Evolutionary conservation across 2,113 vertebrate genomes (phyloP).

Genomic region (Taxidea taxus): DNA sequence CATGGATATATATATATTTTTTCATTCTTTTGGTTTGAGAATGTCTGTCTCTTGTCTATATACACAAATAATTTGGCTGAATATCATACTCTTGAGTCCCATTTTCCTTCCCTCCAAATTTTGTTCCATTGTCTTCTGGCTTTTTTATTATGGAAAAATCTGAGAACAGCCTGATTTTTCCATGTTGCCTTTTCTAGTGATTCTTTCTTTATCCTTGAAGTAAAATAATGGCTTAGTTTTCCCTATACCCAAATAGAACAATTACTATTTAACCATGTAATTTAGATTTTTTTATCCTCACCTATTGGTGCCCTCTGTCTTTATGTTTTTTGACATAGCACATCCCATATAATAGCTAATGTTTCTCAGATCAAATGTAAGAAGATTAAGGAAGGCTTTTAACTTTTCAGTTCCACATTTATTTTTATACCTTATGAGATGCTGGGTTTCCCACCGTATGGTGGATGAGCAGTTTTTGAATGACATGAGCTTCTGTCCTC

Average conservation of each 20-base stretch:
- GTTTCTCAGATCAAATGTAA: not conserved
- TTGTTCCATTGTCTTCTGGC: not conserved
- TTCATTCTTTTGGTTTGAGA: not conserved
- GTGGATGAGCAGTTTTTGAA: not conserved
- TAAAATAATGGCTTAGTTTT: not conserved
- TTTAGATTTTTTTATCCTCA: not conserved
- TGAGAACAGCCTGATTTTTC: not conserved
- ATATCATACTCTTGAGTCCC: not conserved
- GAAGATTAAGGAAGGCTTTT: not conserved
- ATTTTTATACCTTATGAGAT: not conserved
- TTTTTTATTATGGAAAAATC: constrained; percentile 1
- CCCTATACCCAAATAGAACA: not conserved
- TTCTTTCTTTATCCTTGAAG: constrained; percentile 18
- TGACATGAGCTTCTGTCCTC: not conserved
- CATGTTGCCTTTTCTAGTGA: not conserved
- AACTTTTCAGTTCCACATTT: not conserved
- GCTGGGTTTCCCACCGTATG: not conserved
- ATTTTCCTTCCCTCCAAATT: not conserved
- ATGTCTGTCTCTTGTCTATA: not conserved
- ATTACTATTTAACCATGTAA: not conserved
- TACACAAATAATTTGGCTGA: not conserved
- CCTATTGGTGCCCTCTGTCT: not conserved
- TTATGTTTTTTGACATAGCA: not conserved
- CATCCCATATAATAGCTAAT: not conserved
- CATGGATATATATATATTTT: not conserved